Evolutionary conservation across 2,888 invertebrate species (phyloP), one percentile per base, ranked within the genome.

Genomic region (Teleiodes luculella): DNA sequence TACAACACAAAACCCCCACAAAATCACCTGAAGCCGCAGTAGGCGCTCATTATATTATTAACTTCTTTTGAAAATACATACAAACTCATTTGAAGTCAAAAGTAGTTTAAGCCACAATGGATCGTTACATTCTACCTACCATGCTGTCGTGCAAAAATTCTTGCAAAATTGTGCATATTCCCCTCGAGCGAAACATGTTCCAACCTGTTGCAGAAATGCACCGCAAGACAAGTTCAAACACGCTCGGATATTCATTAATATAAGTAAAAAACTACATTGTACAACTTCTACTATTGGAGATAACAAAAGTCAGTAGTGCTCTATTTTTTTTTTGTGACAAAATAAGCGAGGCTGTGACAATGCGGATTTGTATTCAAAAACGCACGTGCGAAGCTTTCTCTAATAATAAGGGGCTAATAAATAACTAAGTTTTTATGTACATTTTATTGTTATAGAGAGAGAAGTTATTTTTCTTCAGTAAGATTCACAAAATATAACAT

Each of bases 181-280:
- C 59, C 63, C 58, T 57, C 50, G 52, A 48, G 55, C 53, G 39
- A 35, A 37, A 78, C 86, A 78, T 66, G 85, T 83, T 66, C 6
- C 72, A 81, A 85, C 86, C 80, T 86, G 86, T 80, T 65, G 50
- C 64, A 57, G 66, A 68, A 62, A 60, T 57, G 57, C 57, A 61
- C 57, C 64, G 63, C 60, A 39, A 33, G 54, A 75, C 83, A 75
- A 66, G 81, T 80, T 65, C 52, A 56, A 67, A 80, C 83, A 64
- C 64, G 84, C 57, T 52, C 55, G 45, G 55, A 56, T 43, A 43
- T 65, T 61, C 63, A 60, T 63, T 59, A n/a, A 61, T 65, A 67
- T 51, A 48, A 52, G 48, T 53, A 55, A 57, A 41, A 57, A 59
- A 57, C 46, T 36, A 36, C 36, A 54, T 60, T 60, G 62, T 65